Percentiles rank a stretch among this genome's conserved stretches.
These are phyloP conservation scores for Dallia pectoralis DNA, from an alignment of 2,797 vertebrate genomes.

Conservation along the genomic window DNA sequence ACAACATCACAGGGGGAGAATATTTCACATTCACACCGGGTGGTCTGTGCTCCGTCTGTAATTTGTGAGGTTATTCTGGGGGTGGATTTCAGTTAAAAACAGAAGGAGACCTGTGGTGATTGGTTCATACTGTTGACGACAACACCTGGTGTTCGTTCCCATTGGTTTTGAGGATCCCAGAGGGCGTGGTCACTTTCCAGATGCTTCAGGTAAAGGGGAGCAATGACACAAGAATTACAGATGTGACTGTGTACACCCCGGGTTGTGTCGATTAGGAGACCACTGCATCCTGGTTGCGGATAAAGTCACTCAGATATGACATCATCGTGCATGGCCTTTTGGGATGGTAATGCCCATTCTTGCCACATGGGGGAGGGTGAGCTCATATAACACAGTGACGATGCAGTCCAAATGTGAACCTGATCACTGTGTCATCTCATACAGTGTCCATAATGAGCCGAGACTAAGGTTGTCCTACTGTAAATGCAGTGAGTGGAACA, in stretches of 20 bases:
- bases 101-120: not conserved
- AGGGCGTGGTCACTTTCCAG: not conserved
- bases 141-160: not conserved
- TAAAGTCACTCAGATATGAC: not conserved
- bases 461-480: not conserved
- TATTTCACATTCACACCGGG: constrained; percentile 44
- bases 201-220: not conserved
- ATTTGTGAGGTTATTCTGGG: constrained; percentile 23
- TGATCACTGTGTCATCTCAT: not conserved
- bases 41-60: constrained; percentile 25
- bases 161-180: not conserved
- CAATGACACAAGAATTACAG: not conserved
- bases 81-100: not conserved
- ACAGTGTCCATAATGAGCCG: not conserved
- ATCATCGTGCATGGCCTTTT: not conserved
- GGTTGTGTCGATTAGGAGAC: not conserved
- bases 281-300: not conserved
- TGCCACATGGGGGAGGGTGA: not conserved
- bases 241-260: not conserved
- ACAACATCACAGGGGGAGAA: constrained; percentile 36
- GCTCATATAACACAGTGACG: not conserved
- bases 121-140: not conserved
- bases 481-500: not conserved
- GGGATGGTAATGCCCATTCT: not conserved
- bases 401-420: not conserved